A percentile compares a stretch with the other conserved stretches of the same genome.
phyloP scores from a whole-genome alignment of 53 echinoderm and acorn worm species.

The Hippasteria phrygiana region DNA sequence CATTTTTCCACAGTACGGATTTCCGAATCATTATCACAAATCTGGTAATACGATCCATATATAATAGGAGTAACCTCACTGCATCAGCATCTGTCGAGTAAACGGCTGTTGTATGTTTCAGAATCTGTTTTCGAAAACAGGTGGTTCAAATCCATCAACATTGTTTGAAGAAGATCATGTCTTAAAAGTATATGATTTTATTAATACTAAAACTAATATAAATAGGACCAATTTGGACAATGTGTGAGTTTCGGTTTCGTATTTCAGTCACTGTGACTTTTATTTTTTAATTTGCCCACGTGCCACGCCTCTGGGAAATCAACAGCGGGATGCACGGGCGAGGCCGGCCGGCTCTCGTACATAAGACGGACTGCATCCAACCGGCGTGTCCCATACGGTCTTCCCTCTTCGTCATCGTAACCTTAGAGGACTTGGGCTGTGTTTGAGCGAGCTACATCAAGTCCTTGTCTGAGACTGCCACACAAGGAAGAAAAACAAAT shows the following conservation, averaged over 20 bases:
- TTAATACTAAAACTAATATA: too few relatives aligned
- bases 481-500: not conserved
- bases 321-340: conserved; percentile 41
- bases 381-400: conserved; percentile 9
- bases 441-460: not conserved
- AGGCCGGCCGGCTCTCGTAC: conserved; percentile 24
- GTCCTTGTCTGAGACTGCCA: conserved; percentile 5
- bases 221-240: too few relatives aligned
- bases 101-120: conserved; percentile 27
- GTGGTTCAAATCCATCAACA: conserved; percentile 4
- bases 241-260: not conserved
- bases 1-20: not conserved
- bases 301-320: not conserved
- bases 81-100: not conserved
- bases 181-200: too few relatives aligned
- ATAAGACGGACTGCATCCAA: conserved; percentile 35
- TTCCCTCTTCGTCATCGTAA: conserved; percentile 60
- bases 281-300: not conserved
- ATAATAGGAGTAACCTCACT: not conserved
- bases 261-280: too few relatives aligned
- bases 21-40: conserved; percentile 22
- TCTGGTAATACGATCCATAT: conserved; percentile 10
- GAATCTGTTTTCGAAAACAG: conserved; percentile 26
- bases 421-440: conserved; percentile 47
- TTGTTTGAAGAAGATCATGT: not conserved